These are phyloP conservation scores for Platycheirus albimanus DNA, from an alignment of 2,888 invertebrate species.

Conservation along the genomic window DNA sequence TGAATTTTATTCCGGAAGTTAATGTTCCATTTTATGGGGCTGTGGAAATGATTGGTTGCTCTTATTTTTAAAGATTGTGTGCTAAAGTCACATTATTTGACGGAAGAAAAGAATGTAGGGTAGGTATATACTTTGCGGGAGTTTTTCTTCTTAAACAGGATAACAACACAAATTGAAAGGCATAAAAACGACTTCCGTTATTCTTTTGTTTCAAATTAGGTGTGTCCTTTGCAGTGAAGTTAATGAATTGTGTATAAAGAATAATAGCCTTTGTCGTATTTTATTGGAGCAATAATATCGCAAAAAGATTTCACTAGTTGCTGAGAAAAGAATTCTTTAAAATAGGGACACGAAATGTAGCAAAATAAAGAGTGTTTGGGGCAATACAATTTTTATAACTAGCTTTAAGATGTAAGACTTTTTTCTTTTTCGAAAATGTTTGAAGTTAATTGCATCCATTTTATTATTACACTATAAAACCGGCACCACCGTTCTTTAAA, in stretches of 20 bases:
- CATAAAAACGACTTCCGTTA: neutral
- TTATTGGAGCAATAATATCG: conserved; percentile 9
- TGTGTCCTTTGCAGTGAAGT: conserved; percentile 55
- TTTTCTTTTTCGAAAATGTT: no score
- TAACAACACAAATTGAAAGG: neutral
- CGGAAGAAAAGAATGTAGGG: conserved; percentile 8
- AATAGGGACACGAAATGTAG: neutral
- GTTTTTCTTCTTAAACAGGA: conserved; percentile 6
- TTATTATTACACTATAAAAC: no score
- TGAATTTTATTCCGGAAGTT: conserved; percentile 69
- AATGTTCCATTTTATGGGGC: conserved; percentile 72
- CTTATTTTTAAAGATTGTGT: conserved; percentile 42
- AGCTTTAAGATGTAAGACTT: no score
- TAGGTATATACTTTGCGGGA: no score
- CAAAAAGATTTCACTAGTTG: conserved; percentile 51
- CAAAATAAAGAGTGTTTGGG: neutral
- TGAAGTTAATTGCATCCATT: no score
- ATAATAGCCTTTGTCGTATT: conserved; percentile 33
- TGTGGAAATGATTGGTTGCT: conserved; percentile 68
- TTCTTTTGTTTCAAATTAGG: neutral
- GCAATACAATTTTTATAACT: no score
- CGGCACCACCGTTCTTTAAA: no score
- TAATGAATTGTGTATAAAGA: conserved; percentile 59
- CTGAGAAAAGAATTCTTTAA: neutral
- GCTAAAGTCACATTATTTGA: neutral